Conservation (phyloP, 2,113 vertebrate genomes). For the Anser cygnoides region DNA sequence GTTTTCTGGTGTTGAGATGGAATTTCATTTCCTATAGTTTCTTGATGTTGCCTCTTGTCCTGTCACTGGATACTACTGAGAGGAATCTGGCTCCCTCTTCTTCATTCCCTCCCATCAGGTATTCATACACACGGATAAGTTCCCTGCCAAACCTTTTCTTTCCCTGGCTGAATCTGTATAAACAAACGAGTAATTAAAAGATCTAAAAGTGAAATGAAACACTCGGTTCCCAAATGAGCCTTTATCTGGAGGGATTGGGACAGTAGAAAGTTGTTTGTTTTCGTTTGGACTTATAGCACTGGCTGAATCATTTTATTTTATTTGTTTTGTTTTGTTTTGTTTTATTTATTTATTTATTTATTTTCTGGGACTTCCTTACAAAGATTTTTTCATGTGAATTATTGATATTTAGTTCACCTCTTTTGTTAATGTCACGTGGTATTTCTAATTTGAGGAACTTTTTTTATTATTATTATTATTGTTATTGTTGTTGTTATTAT, state of each 20-base stretch:
- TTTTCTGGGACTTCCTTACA: neutral
- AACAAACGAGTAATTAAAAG: neutral
- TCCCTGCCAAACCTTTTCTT: neutral
- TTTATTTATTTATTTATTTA: no score
- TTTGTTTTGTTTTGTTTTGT: no score
- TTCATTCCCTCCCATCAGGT: neutral
- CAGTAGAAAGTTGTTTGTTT: neutral
- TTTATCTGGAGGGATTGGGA: neutral
- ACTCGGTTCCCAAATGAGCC: neutral
- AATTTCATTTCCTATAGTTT: neutral
- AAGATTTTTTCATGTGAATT: neutral
- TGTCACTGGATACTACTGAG: neutral
- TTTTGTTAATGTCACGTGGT: neutral
- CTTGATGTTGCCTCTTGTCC: neutral
- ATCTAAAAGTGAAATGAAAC: neutral
- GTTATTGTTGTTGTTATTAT: no score
- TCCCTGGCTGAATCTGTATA: neutral
- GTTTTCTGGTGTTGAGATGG: neutral
- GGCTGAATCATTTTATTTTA: no score
- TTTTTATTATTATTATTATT: no score
- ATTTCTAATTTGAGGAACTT: neutral
- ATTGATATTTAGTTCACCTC: neutral
- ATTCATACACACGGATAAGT: neutral
- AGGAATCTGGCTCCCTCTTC: neutral
- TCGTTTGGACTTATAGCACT: neutral